Evolutionary conservation across 2,113 vertebrate species (phyloP).

Genomic region (Phalacrocorax carbo): DNA sequence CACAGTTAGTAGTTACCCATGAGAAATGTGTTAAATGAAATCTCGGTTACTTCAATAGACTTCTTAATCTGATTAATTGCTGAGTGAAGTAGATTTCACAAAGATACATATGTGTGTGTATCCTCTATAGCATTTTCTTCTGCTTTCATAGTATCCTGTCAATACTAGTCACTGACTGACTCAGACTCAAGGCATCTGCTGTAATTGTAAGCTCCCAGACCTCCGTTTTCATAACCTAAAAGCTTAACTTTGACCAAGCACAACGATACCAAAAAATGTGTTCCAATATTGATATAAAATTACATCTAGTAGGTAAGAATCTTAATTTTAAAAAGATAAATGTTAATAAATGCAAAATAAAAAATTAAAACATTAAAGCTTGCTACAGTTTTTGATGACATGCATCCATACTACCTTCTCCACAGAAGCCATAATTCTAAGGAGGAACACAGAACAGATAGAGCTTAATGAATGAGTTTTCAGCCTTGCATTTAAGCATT

Average conservation of each 20-base stretch:
- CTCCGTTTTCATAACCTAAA: background rate
- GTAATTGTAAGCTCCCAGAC: background rate
- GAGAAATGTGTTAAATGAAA: slow-evolving; percentile 32
- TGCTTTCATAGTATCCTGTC: background rate
- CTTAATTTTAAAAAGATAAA: background rate
- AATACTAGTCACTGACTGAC: background rate
- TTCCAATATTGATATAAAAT: background rate
- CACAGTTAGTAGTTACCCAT: background rate
- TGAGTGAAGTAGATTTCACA: background rate
- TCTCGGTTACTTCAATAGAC: background rate
- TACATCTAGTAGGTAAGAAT: background rate
- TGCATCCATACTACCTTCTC: background rate
- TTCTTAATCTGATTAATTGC: slow-evolving; percentile 31
- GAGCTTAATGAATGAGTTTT: background rate
- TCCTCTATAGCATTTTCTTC: background rate
- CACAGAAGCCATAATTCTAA: background rate
- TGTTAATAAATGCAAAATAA: background rate
- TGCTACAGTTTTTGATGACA: background rate
- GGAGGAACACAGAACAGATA: background rate
- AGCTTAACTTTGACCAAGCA: background rate
- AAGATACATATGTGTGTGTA: background rate
- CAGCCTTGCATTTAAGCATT: background rate
- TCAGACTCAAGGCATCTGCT: background rate
- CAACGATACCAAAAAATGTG: background rate
- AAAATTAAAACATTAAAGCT: background rate